Percentiles rank a stretch among this genome's conserved stretches.
These are phyloP conservation scores for Phyllotis vaccarum DNA, from an alignment of 2,797 vertebrate genomes.

Conservation along the genomic window DNA sequence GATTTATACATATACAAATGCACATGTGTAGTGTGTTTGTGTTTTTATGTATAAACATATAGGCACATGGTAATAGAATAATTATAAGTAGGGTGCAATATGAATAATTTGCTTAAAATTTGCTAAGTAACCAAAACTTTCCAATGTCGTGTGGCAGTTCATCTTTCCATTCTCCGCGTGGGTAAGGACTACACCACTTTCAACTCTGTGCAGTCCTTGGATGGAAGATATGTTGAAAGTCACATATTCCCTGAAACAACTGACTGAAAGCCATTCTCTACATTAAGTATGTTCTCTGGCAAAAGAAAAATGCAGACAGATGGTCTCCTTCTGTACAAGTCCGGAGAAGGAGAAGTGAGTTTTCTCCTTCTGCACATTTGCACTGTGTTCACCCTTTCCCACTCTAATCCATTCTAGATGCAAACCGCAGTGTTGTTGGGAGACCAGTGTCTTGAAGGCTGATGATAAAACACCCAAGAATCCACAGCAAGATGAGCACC, in stretches of 20 bases:
- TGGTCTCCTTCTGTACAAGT: constrained; percentile 53
- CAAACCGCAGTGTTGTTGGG: constrained; percentile 68
- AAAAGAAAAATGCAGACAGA: constrained; percentile 73
- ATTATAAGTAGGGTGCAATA: constrained; percentile 84
- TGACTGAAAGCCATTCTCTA: constrained; percentile 78
- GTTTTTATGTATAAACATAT: constrained; percentile 89
- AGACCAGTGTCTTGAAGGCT: constrained; percentile 59
- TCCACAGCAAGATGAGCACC: constrained; percentile 54
- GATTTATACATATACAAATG: constrained; percentile 88
- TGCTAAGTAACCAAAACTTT: constrained; percentile 86
- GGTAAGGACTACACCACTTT: constrained; percentile 74
- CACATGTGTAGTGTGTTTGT: constrained; percentile 85
- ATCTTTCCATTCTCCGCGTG: constrained; percentile 81
- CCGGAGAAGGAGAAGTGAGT: constrained; percentile 67
- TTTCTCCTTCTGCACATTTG: constrained; percentile 69
- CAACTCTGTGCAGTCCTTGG: constrained; percentile 64
- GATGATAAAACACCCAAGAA: constrained; percentile 53
- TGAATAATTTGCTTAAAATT: constrained; percentile 86
- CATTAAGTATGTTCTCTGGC: constrained; percentile 70
- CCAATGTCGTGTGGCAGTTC: constrained; percentile 63
- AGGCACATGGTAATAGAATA: constrained; percentile 83
- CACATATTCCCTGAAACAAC: constrained; percentile 73
- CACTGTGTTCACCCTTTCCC: constrained; percentile 73
- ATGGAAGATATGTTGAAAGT: constrained; percentile 79
- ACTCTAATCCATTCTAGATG: constrained; percentile 78